Conservation (phyloP, 2,888 invertebrate species). For the Entomobrya multifasciata region DNA sequence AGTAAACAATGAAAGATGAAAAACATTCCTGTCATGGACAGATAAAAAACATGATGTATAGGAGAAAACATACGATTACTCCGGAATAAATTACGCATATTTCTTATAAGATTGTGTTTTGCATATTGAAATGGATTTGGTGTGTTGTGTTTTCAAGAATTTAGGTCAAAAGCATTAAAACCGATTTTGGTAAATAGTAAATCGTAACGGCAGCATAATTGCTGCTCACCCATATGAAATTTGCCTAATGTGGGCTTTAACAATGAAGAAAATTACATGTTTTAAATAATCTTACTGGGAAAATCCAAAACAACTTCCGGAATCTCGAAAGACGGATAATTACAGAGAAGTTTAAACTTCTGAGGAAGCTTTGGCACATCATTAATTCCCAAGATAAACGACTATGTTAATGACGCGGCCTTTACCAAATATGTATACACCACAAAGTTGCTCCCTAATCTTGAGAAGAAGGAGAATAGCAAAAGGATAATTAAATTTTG, state of each 20-base stretch:
- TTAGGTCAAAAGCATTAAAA: too few relatives aligned
- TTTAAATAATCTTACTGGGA: too few relatives aligned
- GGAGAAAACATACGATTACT: not conserved
- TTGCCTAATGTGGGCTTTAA: too few relatives aligned
- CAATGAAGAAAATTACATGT: too few relatives aligned
- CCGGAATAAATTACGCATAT: not conserved
- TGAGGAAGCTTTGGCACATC: constrained; percentile 1
- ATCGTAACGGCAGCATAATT: too few relatives aligned
- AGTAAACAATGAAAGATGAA: not conserved
- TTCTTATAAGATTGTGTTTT: not conserved
- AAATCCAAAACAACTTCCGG: not conserved
- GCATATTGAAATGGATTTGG: not conserved
- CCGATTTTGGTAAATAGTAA: too few relatives aligned
- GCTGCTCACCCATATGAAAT: too few relatives aligned
- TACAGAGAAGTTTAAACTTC: not conserved
- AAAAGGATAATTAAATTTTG: too few relatives aligned
- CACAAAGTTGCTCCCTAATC: not conserved
- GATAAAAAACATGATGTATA: not conserved
- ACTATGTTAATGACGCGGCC: constrained; percentile 26
- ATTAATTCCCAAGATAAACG: constrained; percentile 17
- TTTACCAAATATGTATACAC: not conserved
- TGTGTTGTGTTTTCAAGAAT: too few relatives aligned
- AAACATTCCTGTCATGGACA: not conserved
- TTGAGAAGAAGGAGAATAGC: too few relatives aligned
- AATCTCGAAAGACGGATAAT: not conserved